Conservation (phyloP, 2,888 invertebrate species). For the Caenorhabditis sp. region DNA sequence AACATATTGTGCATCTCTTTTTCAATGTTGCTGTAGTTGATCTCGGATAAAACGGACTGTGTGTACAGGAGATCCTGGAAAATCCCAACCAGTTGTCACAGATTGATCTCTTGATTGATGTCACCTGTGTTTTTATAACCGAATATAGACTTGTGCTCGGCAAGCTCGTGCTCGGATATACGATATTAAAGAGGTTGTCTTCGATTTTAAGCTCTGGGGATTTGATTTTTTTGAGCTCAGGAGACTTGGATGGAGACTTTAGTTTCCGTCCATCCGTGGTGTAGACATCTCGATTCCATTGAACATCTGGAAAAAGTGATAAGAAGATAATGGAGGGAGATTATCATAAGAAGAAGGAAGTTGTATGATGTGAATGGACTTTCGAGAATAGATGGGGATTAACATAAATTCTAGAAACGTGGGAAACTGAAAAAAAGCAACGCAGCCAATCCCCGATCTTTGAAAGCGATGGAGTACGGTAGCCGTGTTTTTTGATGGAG, state of each 20-base stretch:
- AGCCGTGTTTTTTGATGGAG: neutral
- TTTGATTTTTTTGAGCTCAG: slow-evolving; percentile 22
- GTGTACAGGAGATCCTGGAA: slow-evolving; percentile 50
- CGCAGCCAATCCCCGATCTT: neutral
- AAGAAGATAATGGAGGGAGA: neutral
- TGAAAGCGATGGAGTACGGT: neutral
- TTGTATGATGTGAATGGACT: slow-evolving; percentile 14
- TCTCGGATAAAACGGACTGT: slow-evolving; percentile 33
- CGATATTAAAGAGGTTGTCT: slow-evolving; percentile 31
- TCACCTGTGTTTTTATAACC: slow-evolving; percentile 45
- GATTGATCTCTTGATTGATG: neutral
- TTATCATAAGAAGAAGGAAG: neutral
- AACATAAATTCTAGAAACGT: neutral
- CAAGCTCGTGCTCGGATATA: slow-evolving; percentile 16
- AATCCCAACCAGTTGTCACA: slow-evolving; percentile 1
- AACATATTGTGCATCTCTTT: slow-evolving; percentile 48
- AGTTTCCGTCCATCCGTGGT: slow-evolving; percentile 27
- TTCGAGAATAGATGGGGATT: slow-evolving; percentile 2
- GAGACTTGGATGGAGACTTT: slow-evolving; percentile 6
- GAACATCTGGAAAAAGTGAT: slow-evolving; percentile 58
- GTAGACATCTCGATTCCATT: slow-evolving; percentile 68
- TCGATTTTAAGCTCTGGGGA: slow-evolving; percentile 35
- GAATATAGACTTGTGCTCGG: slow-evolving; percentile 50
- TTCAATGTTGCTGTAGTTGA: slow-evolving; percentile 42
- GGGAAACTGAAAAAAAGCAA: neutral